Evolutionary conservation across 2,888 invertebrate species (phyloP), one percentile per base, ranked within the genome.

Genomic region (Drosophila prostipennis): DNA sequence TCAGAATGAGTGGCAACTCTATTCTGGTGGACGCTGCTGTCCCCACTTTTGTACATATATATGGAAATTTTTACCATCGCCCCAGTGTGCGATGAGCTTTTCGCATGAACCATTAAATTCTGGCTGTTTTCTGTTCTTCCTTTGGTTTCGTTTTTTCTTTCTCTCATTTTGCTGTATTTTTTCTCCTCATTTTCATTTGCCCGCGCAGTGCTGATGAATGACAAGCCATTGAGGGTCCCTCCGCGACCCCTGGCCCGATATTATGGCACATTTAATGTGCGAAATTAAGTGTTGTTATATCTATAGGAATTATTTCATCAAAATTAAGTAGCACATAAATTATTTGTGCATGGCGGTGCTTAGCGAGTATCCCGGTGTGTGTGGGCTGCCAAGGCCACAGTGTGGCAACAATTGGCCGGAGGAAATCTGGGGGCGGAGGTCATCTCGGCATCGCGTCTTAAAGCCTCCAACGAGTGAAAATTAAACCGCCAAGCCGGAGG

Each of bases 261-360:
- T 81, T 77, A 77, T 87, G 85, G 79, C 76, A 85, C 74, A 77
- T 85, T 87, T 85, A 87, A 81, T 87, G 82, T 76, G 82, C 73
- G 78, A 87, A 85, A 85, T 82, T 81, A 87, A 87, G 87, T 85
- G 82, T 71, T 81, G 82, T 84, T 87, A 73, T 76, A 82, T 79
- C 82, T 79, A 79, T 54, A 69, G 83, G 78, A 82, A 87, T 87
- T 82, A 87, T 87, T 81, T 76, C 74, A 81, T 82, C 79, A 81
- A 76, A 79, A 71, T 79, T 77, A 82, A 87, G 79, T 79, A 85
- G 82, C 82, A 72, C 72, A 85, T 87, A 85, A 82, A 87, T 85
- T 79, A 87, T 59, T 71, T 63, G 56, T 61, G 63, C 71, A 72
- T 74, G 63, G 60, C 59, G 53, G 43, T 68, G 74, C 67, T 64